Base-by-base conservation (phyloP, 2,113 vertebrate genomes). In the Psittacus erithacus region DNA sequence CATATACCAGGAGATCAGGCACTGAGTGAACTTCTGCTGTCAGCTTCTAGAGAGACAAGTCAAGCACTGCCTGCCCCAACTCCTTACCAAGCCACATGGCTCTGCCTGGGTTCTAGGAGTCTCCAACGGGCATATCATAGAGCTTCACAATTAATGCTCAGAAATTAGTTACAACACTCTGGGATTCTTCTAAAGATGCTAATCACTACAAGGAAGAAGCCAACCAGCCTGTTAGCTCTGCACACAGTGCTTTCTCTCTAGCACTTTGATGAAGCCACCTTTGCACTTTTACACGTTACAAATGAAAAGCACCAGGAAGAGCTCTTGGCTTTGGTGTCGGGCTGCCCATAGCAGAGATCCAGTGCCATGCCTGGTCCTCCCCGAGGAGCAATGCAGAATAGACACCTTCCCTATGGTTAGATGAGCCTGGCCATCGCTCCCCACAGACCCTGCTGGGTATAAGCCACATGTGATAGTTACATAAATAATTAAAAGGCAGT, bases 301-400 rank as follows among this genome's bases (percentile, higher is more conserved):
- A 93, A 95, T 52, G 25, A 23, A 27, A 69, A 60, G 53, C 2
- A 4, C 70, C 59, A 69, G 67, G 31, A 24, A 25, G 33, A 80
- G 39, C 38, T 82, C 70, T 64, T 18, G 70, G 25, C n/a, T 59
- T 35, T n/a, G 68, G 44, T 39, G 31, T 6, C 55, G 27, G 52
- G 57, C 64, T 84, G 53, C 60, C 50, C 46, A 4, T 0, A 62
- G 31, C 86, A 86, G 23, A 62, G 68, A 49, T 76, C 69, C 35
- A 79, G 69, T 29, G 50, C 67, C n/a, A 6, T 3, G 12, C 8
- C 82, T 23, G 19, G 20, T 17, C 14, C 38, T 78, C 31, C 6
- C 15, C 0, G 0, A 77, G 44, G 49, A 31, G 73, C 82, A 41
- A 0, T 0, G 13, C 75, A 62, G 71, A 33, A 25, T 0, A 4